Base-by-base conservation (phyloP, 1,140 invertebrate genomes). In the Drosophila bifasciata region DNA sequence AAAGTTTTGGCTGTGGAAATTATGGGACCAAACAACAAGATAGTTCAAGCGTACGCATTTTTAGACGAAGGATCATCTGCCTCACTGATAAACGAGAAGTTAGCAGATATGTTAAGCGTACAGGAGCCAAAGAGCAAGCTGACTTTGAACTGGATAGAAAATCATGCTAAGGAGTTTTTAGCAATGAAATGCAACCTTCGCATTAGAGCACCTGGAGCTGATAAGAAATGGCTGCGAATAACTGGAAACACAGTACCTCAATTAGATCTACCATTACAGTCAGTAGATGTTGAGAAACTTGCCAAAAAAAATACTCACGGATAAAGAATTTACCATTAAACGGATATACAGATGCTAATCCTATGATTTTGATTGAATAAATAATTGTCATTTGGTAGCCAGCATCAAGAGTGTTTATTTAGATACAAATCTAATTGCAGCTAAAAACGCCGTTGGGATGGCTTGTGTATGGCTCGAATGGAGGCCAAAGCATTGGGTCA, bases 31-130 rank as follows among this genome's bases (percentile, higher is more conserved):
- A 44, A 44, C 9, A 44, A 44, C 17, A 17, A 15, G 2, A 9
- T 44, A 1, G 3, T 44, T n/a, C 15, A 8, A 44, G 7, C 16
- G 3, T 44, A 44, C 17, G 41, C 41, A 17, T 17, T 44, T 44
- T 44, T 44, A 11, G 43, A 44, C 43, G 16, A 44, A 44, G 43
- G 43, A 15, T 44, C 43, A 11, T 44, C 43, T 15, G 43, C 15
- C 15, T 11, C 43, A 17, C 8, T 19, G 43, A n/a, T 44, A 17
- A 44, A 44, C n/a, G 15, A 44, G 11, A 11, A 19, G 11, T 44
- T 44, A 11, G 16, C 43, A 9, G 17, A 44, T 17, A 44, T 9
- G 15, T 3, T 11, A 2, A 7, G 16, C 16, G 43, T 44, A 17
- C 3, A 19, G 3, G 43, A 44, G 0, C 1, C 16, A 7, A 17